Evolutionary conservation across 2,888 invertebrate species (phyloP).

Genomic region (Masnerella sp.): DNA sequence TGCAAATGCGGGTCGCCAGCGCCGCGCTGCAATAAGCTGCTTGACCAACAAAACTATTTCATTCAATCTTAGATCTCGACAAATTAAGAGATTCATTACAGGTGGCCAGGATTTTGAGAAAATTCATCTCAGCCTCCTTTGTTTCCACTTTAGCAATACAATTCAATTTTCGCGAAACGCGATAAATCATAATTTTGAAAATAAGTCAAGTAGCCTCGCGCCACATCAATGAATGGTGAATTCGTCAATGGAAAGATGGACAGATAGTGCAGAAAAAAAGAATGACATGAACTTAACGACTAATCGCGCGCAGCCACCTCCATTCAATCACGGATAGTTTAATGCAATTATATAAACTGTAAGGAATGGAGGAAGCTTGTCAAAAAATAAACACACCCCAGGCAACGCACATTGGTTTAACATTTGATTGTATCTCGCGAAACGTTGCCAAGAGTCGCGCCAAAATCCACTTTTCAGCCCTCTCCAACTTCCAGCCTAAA

Average conservation of each 20-base stretch:
- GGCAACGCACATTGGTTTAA: slow-evolving; percentile 30
- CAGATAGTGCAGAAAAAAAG: slow-evolving; percentile 66
- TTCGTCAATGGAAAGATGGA: slow-evolving; percentile 59
- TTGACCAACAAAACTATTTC: slow-evolving; percentile 64
- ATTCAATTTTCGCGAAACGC: too few relatives aligned
- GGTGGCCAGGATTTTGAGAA: too few relatives aligned
- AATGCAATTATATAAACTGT: too few relatives aligned
- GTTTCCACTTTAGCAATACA: too few relatives aligned
- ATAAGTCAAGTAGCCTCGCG: slow-evolving; percentile 74
- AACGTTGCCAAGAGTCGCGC: slow-evolving; percentile 57
- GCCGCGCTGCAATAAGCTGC: slow-evolving; percentile 71
- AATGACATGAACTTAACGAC: slow-evolving; percentile 65
- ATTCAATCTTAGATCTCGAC: slow-evolving; percentile 7
- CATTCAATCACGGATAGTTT: too few relatives aligned
- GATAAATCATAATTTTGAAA: too few relatives aligned
- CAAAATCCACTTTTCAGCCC: slow-evolving; percentile 26
- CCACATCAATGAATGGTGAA: slow-evolving; percentile 64
- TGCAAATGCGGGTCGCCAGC: slow-evolving; percentile 64
- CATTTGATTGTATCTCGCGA: neutral
- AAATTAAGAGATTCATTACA: too few relatives aligned
- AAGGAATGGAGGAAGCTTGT: slow-evolving; percentile 37
- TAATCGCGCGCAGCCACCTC: slow-evolving; percentile 72
- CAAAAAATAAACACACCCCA: slow-evolving; percentile 36
- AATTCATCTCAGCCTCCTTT: too few relatives aligned
- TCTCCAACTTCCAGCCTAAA: slow-evolving; percentile 47